phyloP scores from a whole-genome alignment of 2,888 invertebrate species.

The Idaea dimidiata region DNA sequence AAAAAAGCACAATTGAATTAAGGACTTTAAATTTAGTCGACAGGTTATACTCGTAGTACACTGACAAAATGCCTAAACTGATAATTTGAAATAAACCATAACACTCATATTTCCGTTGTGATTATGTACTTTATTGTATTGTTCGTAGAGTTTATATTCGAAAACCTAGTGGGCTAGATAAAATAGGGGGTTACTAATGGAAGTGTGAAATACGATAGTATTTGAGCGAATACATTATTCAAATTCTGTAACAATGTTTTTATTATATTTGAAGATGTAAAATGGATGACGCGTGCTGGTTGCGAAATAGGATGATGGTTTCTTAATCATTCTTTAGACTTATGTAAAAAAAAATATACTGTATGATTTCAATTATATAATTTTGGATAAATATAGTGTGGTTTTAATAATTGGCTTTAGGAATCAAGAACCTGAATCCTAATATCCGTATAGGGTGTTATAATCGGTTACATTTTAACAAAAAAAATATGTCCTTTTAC shows the following conservation, averaged over 20 bases:
- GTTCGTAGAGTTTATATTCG: slow-evolving; percentile 15
- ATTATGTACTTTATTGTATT: slow-evolving; percentile 28
- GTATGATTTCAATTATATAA: too few relatives aligned
- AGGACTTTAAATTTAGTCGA: slow-evolving; percentile 40
- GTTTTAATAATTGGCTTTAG: too few relatives aligned
- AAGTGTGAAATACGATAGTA: slow-evolving; percentile 68
- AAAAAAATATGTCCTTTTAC: too few relatives aligned
- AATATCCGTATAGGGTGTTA: too few relatives aligned
- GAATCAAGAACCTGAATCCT: too few relatives aligned
- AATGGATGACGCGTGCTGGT: slow-evolving; percentile 30
- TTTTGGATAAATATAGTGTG: too few relatives aligned
- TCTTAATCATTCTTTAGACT: not conserved
- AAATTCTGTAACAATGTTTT: slow-evolving; percentile 60
- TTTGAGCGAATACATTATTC: slow-evolving; percentile 64
- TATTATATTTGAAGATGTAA: slow-evolving; percentile 41
- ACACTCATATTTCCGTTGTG: slow-evolving; percentile 14
- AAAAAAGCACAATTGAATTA: slow-evolving; percentile 38
- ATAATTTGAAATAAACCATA: slow-evolving; percentile 45
- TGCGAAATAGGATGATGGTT: not conserved
- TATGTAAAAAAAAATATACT: too few relatives aligned
- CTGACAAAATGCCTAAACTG: slow-evolving; percentile 41
- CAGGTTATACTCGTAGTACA: slow-evolving; percentile 32
- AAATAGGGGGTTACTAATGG: slow-evolving; percentile 59
- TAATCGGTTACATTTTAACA: too few relatives aligned
- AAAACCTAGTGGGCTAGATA: slow-evolving; percentile 19